Percentiles rank a stretch among this genome's conserved stretches.
phyloP scores from a whole-genome alignment of 2,888 invertebrate species.

The Mantis religiosa region DNA sequence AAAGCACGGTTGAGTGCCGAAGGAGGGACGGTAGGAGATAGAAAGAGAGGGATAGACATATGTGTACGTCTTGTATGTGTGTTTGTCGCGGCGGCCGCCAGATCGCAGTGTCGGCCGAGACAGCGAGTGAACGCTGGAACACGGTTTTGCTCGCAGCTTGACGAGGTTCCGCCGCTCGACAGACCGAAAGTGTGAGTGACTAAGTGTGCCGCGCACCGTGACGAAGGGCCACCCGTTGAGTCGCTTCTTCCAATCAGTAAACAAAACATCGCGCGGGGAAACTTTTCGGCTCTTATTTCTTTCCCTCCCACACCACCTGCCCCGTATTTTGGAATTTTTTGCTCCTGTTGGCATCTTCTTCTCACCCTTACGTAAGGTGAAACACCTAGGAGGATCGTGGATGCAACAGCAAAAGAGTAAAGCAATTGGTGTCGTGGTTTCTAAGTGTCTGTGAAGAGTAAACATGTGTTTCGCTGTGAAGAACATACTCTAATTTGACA shows the following conservation, averaged over 20 bases:
- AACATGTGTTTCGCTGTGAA: too few relatives aligned
- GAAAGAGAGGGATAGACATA: background rate
- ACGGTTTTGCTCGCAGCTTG: background rate
- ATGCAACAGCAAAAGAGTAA: background rate
- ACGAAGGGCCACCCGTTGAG: background rate
- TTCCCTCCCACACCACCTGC: background rate
- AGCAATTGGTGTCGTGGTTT: background rate
- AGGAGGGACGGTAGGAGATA: background rate
- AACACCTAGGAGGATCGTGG: background rate
- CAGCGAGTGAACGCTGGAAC: background rate
- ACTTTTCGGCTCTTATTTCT: background rate
- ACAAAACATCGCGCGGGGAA: background rate
- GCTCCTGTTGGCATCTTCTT: background rate
- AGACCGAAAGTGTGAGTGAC: background rate
- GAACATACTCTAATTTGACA: background rate
- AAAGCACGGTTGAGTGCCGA: background rate
- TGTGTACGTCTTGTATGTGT: conserved; percentile 8
- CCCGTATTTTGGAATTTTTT: background rate
- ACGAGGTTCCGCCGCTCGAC: background rate
- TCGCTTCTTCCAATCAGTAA: background rate
- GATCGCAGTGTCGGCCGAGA: background rate
- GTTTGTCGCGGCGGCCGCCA: conserved; percentile 3
- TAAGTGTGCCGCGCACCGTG: background rate
- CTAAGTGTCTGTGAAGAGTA: background rate
- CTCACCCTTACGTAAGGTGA: background rate